Evolutionary conservation across 2,797 vertebrate species (phyloP).

Genomic region (Alcedo atthis): DNA sequence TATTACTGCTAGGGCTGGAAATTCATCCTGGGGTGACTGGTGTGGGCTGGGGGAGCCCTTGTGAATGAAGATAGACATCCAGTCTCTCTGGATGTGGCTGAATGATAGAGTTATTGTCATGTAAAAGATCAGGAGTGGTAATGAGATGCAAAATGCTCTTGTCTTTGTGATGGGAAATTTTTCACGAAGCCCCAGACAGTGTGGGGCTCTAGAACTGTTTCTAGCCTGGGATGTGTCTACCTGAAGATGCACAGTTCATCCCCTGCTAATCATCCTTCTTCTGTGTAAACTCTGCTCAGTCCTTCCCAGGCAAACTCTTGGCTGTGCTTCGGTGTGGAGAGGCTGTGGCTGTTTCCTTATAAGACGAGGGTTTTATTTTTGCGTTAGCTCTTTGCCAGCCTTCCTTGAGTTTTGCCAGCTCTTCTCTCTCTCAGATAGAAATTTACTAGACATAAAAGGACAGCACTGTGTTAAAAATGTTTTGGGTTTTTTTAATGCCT

Average conservation of each 20-base stretch:
- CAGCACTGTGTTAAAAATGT: neutral
- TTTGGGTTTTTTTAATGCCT: neutral
- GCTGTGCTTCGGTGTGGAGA: neutral
- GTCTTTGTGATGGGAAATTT: neutral
- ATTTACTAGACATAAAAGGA: neutral
- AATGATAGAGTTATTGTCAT: neutral
- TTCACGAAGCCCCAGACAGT: neutral
- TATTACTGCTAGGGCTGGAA: conserved; percentile 11
- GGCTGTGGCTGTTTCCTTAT: neutral
- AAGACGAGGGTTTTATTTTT: neutral
- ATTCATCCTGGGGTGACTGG: neutral
- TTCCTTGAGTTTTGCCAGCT: neutral
- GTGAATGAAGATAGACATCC: neutral
- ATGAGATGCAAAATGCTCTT: neutral
- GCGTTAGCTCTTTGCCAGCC: neutral
- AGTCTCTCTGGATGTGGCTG: neutral
- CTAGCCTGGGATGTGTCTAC: neutral
- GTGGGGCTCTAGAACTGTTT: neutral
- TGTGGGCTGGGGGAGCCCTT: neutral
- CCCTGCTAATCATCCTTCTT: neutral
- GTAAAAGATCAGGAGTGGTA: neutral
- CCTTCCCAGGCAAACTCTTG: neutral
- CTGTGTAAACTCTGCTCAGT: neutral
- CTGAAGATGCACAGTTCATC: neutral
- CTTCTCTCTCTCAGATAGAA: neutral